Percentiles rank a stretch among this genome's conserved stretches.
These are phyloP conservation scores for Prorops nasuta DNA, from an alignment of 1,140 invertebrate species.

Conservation along the genomic window DNA sequence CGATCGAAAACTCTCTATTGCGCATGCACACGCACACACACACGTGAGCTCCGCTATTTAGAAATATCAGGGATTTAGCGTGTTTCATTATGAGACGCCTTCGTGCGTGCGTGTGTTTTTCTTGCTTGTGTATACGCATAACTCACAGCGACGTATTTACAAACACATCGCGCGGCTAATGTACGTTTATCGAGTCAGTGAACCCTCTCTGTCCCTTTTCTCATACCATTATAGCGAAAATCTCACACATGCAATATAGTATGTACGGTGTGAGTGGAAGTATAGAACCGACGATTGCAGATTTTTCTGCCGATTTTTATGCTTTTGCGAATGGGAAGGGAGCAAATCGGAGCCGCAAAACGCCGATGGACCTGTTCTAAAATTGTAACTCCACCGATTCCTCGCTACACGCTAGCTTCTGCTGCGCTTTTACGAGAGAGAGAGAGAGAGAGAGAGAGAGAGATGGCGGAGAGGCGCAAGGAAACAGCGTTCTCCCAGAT, in stretches of 20 bases:
- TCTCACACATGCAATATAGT: too few species aligned
- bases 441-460: slow-evolving; percentile 2
- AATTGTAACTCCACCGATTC: slow-evolving; percentile 3
- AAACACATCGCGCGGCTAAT: too few species aligned
- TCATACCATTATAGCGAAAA: too few species aligned
- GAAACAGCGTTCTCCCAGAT: neutral
- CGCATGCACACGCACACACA: neutral
- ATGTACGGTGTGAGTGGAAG: too few species aligned
- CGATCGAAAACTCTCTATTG: too few species aligned
- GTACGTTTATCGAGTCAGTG: too few species aligned
- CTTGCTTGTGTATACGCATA: neutral
- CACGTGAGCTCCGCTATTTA: too few species aligned
- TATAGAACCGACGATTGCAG: too few species aligned
- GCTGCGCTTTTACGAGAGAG: neutral
- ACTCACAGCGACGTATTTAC: slow-evolving; percentile 6
- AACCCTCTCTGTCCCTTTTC: too few species aligned
- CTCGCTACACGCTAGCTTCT: neutral
- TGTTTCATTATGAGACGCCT: too few species aligned
- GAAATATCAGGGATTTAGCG: too few species aligned
- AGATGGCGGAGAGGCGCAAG: slow-evolving; percentile 2
- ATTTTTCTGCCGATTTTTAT: too few species aligned
- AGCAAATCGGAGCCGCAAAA: slow-evolving; percentile 4
- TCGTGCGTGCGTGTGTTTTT: slow-evolving; percentile 11
- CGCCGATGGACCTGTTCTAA: neutral
- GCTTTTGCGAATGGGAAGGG: neutral